Evolutionary conservation across 2,113 vertebrate species (phyloP), one percentile per base, ranked within the genome.

Genomic region (Peromyscus maniculatus): DNA sequence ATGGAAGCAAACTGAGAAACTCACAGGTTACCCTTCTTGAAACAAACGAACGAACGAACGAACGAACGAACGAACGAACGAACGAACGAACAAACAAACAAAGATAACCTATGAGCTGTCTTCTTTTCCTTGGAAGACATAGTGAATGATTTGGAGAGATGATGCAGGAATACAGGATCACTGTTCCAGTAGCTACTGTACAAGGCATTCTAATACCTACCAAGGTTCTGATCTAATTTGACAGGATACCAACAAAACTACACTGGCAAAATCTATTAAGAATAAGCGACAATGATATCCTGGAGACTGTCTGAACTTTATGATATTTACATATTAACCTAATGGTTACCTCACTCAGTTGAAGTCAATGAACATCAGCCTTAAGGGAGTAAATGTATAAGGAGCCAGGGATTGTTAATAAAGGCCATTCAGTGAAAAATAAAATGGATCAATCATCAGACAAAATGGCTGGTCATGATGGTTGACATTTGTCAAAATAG

Each of bases 291-390:
- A 77, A 5, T 5, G 31, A 39, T 71, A 8, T 57, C 72, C 84
- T 86, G 66, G 82, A 96, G 91, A 87, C 33, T n/a, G 80, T 57
- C 28, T n/a, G 88, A 43, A 43, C 87, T 92, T 82, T 87, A 52
- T 91, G 55, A 66, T 36, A 49, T 39, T 69, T 82, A 87, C 72
- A 91, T 95, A 94, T n/a, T 69, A 67, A 49, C 59, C 31, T 82
- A 57, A 79, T 8, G 21, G 80, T 33, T 80, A 19, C 1, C 4
- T 93, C 15, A 75, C 5, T 87, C 28, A 21, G 75, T 28, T 89
- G 59, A 5, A 72, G 28, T 80, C 52, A 69, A 64, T 89, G 55
- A 46, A 82, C 7, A 33, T 87, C 13, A 93, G 7, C 84, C 36
- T 78, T 96, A 19, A 67, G 28, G 39, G 43, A 36, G 1, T 67